Percentiles rank a stretch among this genome's conserved stretches.
Evolutionary conservation across 1,140 invertebrate species (phyloP).

Genomic region (Muscidifurax raptorellus): DNA sequence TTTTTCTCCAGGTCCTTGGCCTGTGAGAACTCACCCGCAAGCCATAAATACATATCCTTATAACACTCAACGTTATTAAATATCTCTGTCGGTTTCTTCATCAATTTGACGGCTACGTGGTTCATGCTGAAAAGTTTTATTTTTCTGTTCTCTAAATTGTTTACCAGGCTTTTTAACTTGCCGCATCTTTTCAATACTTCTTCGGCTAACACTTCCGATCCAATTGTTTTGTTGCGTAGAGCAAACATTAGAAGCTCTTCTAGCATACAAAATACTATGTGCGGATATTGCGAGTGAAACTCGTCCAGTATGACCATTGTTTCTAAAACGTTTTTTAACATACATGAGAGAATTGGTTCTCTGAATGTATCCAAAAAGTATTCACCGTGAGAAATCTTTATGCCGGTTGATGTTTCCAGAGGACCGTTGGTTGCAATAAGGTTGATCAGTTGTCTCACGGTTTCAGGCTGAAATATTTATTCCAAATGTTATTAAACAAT

Average conservation of each 20-base stretch:
- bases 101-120: slow-evolving; percentile 59
- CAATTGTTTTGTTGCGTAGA: slow-evolving; percentile 51
- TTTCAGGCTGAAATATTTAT: slow-evolving; percentile 21
- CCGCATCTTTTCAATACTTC: slow-evolving; percentile 59
- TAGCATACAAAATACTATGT: slow-evolving; percentile 58
- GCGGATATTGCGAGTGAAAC: slow-evolving; percentile 50
- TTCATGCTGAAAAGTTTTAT: slow-evolving; percentile 67
- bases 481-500: background rate
- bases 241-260: slow-evolving; percentile 64
- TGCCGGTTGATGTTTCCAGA: slow-evolving; percentile 21
- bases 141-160: slow-evolving; percentile 56
- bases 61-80: slow-evolving; percentile 24
- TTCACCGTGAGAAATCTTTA: slow-evolving; percentile 27
- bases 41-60: slow-evolving; percentile 63
- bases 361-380: slow-evolving; percentile 60
- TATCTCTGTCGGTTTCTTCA: slow-evolving; percentile 58
- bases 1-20: slow-evolving; percentile 59
- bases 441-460: background rate
- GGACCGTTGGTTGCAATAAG: slow-evolving; percentile 50
- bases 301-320: slow-evolving; percentile 60
- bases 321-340: slow-evolving; percentile 57
- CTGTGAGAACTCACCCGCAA: slow-evolving; percentile 59
- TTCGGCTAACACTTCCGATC: slow-evolving; percentile 54
- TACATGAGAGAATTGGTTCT: slow-evolving; percentile 58
- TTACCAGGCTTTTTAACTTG: slow-evolving; percentile 52